Conservation (phyloP, 2,888 invertebrate species). For the Noctuana brunneofusca region DNA sequence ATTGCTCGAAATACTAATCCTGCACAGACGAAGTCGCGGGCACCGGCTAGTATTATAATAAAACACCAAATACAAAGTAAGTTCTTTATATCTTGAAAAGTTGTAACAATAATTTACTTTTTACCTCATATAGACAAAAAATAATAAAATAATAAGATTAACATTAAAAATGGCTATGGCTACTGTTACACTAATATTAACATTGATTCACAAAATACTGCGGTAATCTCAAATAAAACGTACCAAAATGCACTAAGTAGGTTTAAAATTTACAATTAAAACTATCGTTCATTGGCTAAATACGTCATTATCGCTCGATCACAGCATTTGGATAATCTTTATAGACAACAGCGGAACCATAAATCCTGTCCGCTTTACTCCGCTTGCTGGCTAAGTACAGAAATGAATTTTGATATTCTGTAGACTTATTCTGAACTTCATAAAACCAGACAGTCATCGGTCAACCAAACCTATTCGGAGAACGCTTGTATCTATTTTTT, state of each 20-base stretch:
- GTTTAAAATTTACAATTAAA: conserved; percentile 33
- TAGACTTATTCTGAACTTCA: too few species aligned
- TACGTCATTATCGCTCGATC: conserved; percentile 27
- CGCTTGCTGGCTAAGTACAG: too few species aligned
- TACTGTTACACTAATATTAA: conserved; percentile 54
- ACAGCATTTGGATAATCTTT: conserved; percentile 10
- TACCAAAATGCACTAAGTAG: conserved; percentile 41
- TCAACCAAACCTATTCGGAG: too few species aligned
- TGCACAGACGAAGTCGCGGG: too few species aligned
- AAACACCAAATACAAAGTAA: conserved; percentile 69
- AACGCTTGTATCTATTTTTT: too few species aligned
- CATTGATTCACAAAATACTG: conserved; percentile 61
- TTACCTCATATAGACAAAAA: conserved; percentile 66
- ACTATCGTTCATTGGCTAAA: conserved; percentile 27
- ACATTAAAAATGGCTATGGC: conserved; percentile 72
- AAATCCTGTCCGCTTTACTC: too few species aligned
- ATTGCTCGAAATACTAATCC: too few species aligned
- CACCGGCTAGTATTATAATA: too few species aligned
- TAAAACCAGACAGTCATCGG: too few species aligned
- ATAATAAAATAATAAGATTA: conserved; percentile 52
- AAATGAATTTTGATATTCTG: too few species aligned
- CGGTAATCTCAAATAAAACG: conserved; percentile 52
- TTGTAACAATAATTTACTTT: conserved; percentile 79
- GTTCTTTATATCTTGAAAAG: conserved; percentile 76
- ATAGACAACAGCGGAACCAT: background rate